Conservation (phyloP, 2,888 invertebrate species). For the Drosophila neonasuta region DNA sequence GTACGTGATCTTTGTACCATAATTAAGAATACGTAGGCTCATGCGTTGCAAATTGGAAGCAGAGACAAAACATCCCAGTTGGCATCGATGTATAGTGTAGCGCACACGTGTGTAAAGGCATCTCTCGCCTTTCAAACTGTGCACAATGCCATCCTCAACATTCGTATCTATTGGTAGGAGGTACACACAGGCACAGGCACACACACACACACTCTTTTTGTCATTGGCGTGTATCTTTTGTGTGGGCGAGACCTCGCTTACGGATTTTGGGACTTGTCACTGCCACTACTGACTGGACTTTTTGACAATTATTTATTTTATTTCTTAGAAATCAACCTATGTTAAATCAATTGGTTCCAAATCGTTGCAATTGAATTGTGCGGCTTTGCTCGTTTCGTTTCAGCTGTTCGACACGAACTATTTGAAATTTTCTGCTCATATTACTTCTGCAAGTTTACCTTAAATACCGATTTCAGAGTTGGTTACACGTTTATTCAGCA, state of each 20-base stretch:
- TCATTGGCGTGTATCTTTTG: constrained; percentile 29
- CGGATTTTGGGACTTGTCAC: constrained; percentile 37
- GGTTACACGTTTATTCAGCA: constrained; percentile 49
- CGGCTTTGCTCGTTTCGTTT: constrained; percentile 52
- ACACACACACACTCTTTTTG: constrained; percentile 23
- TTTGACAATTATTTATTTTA: constrained; percentile 64
- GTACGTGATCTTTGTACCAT: constrained; percentile 55
- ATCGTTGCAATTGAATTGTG: constrained; percentile 69
- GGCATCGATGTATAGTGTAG: constrained; percentile 22
- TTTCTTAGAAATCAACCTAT: constrained; percentile 64
- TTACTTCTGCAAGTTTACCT: constrained; percentile 28
- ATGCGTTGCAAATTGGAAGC: constrained; percentile 71
- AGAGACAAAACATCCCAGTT: constrained; percentile 51
- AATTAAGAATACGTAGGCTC: constrained; percentile 61
- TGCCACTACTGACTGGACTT: constrained; percentile 44
- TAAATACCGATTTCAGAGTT: constrained; percentile 43
- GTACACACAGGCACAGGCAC: constrained; percentile 16
- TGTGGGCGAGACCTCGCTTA: constrained; percentile 41
- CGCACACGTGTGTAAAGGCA: constrained; percentile 30
- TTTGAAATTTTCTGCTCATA: constrained; percentile 59
- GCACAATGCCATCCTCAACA: constrained; percentile 17
- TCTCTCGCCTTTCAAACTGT: constrained; percentile 36
- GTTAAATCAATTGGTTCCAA: constrained; percentile 76
- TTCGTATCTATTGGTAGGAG: constrained; percentile 26
- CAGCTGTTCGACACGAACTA: constrained; percentile 64